Conservation (phyloP, 2,113 vertebrate species). For the Prunella fulvescens region DNA sequence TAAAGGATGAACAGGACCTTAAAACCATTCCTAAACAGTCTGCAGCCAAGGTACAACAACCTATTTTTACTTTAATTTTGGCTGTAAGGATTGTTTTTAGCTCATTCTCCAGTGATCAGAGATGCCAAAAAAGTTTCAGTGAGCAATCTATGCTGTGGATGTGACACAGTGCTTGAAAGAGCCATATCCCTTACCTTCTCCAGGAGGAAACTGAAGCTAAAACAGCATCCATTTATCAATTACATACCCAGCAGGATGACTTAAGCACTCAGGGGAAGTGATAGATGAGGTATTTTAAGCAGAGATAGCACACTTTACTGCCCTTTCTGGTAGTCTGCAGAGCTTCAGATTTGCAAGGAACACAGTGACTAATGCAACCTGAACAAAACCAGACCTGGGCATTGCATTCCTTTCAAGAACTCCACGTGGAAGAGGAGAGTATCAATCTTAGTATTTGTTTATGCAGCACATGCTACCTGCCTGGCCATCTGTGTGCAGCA, state of each 20-base stretch:
- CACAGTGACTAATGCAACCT: not conserved
- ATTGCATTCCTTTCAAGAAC: not conserved
- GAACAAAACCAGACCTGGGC: conserved; percentile 19
- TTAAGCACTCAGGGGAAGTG: not conserved
- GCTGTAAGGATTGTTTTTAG: not conserved
- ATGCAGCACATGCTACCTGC: not conserved
- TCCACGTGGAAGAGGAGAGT: not conserved
- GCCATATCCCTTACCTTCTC: not conserved
- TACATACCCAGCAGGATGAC: not conserved
- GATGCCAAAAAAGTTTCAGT: not conserved
- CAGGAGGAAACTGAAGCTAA: not conserved
- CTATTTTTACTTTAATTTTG: not conserved
- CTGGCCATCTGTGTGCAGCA: not conserved
- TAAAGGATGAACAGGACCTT: too few species aligned
- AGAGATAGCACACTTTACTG: not conserved
- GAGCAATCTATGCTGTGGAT: not conserved
- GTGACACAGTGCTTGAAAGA: not conserved
- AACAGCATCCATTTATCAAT: not conserved
- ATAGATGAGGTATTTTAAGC: conserved; percentile 7
- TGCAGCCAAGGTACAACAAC: not conserved
- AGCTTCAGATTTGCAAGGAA: not conserved
- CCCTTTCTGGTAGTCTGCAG: not conserved
- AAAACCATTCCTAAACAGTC: not conserved
- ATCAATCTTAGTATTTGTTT: not conserved
- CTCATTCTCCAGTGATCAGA: not conserved